Evolutionary conservation across 2,888 invertebrate genomes (phyloP), one percentile per base, ranked within the genome.

Genomic region (Pterostichus madidus): DNA sequence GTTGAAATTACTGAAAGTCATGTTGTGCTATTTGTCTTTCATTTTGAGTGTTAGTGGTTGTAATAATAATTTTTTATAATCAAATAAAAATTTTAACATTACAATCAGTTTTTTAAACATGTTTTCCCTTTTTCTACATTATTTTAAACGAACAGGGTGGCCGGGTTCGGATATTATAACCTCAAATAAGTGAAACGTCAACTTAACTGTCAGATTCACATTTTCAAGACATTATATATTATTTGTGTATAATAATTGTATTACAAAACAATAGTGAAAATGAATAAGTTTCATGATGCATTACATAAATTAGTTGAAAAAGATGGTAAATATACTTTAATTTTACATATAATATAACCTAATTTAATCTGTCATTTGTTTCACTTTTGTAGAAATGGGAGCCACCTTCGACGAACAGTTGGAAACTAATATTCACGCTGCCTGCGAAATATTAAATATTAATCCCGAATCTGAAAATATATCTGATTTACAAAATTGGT

Each of bases 351-450:
- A 44, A 35, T 39, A 10, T 80, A 31, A 71, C 71, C 46, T 73
- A 13, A 17, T 10, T 24, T 73, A 15, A 17, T 52, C 24, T 6
- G 6, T 39, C 39, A 11, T 5, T 59, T 64, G 6, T 56, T 82
- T 77, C 17, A 17, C 61, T 84, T 87, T 87, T 3, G 39, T 81
- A 89, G 89, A 86, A 83, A 85, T 85, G 13, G 59, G 68, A 31
- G 84, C 84, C 24, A 86, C 86, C 84, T 86, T 89, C 13, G 85
- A 88, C 11, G 85, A 86, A 35, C 84, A 86, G 39, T 84, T 89
- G n/a, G 83, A 86, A 82, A 81, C 84, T 77, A 87, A 88, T 84
- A 83, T 89, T 32, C 75, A 85, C 15, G 84, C 85, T 75, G 83
- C 85, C n/a, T 80, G 84, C 61, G 79, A 85, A 68, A 80, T 84